phyloP scores from a whole-genome alignment of 2,113 vertebrate species.

The Crotalus tigris region DNA sequence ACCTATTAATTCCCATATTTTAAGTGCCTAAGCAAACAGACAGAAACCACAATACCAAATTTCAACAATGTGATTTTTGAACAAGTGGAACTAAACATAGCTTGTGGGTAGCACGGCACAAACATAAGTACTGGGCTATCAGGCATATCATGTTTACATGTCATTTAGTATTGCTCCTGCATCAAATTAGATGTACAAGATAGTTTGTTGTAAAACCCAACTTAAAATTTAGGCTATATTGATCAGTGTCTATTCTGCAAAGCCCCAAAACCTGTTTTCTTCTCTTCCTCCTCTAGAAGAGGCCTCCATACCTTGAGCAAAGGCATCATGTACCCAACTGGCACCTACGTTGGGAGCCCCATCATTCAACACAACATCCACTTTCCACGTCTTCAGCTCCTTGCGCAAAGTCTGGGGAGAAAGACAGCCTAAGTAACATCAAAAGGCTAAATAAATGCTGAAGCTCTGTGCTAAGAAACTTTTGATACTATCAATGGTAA shows the following conservation, averaged over 20 bases:
- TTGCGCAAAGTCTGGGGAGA: constrained; percentile 80
- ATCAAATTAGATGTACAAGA: neutral
- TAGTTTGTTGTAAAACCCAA: neutral
- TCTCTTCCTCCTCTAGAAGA: neutral
- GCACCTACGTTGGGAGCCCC: constrained; percentile 94
- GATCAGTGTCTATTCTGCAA: neutral
- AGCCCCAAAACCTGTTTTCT: neutral
- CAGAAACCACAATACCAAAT: neutral
- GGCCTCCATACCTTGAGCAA: constrained; percentile 81
- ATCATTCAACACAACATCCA: constrained; percentile 92
- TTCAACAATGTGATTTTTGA: neutral
- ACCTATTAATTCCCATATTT: neutral
- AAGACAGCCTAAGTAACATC: neutral
- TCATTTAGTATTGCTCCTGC: neutral
- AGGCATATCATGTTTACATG: neutral
- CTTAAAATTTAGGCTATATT: neutral
- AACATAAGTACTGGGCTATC: neutral
- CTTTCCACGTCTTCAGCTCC: constrained; percentile 96
- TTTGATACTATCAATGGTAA: neutral
- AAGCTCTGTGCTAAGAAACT: rapidly evolving
- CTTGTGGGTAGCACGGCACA: neutral
- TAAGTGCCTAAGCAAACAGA: neutral
- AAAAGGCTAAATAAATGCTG: neutral
- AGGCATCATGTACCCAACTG: constrained; percentile 94
- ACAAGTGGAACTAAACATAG: neutral